Evolutionary conservation across 2,888 invertebrate genomes (phyloP).

Genomic region (Nephrotoma appendiculata): DNA sequence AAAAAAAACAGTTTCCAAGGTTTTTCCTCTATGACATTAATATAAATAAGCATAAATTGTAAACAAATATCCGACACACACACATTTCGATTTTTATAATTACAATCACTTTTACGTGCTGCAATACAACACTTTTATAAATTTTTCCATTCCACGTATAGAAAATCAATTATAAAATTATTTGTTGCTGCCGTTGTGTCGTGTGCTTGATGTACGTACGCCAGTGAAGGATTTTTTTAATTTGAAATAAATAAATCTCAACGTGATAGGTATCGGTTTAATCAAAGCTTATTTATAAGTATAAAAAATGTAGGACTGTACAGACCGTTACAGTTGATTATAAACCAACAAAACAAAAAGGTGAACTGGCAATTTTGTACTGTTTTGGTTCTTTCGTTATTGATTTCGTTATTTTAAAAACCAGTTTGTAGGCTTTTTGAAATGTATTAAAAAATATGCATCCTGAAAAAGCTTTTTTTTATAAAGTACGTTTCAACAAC

Average conservation of each 20-base stretch:
- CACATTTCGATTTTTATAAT: neutral
- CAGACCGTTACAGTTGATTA: no score
- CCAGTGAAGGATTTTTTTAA: neutral
- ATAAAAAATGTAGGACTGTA: no score
- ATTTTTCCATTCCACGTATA: neutral
- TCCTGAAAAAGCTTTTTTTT: no score
- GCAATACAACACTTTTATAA: neutral
- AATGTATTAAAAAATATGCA: no score
- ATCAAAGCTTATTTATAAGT: no score
- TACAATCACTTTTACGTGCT: neutral
- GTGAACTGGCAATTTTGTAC: no score
- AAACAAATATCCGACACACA: neutral
- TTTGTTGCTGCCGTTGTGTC: neutral
- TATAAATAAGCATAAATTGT: neutral
- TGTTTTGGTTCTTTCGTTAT: no score
- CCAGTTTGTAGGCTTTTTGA: no score
- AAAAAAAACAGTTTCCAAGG: neutral
- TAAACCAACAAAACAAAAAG: no score
- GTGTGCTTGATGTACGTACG: neutral
- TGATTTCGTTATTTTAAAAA: no score
- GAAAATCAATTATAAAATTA: neutral
- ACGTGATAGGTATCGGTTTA: neutral
- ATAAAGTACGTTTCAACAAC: no score
- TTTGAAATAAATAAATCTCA: neutral
- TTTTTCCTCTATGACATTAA: neutral